Percentiles rank a stretch among this genome's conserved stretches.
These are phyloP conservation scores for Drosophila nikananu DNA, from an alignment of 1,140 invertebrate genomes.

Conservation along the genomic window DNA sequence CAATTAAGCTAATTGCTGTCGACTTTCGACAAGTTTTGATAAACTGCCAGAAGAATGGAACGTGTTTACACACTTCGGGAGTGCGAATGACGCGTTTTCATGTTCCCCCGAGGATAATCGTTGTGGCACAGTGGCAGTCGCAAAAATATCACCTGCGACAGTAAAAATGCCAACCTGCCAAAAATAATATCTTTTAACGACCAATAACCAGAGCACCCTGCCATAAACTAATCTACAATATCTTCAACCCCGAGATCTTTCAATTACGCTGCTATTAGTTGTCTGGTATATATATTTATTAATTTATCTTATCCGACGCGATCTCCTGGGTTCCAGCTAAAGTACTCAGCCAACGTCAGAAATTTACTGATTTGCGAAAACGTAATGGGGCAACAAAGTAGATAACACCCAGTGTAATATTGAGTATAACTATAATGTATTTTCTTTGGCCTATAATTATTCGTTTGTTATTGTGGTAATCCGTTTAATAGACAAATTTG, in stretches of 20 bases:
- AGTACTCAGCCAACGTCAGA: not conserved
- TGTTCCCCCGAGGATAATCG: not conserved
- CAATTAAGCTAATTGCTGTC: slow-evolving; percentile 38
- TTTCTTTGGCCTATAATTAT: not conserved
- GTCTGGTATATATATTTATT: slow-evolving; percentile 5
- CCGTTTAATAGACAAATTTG: not conserved
- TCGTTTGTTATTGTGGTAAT: not conserved
- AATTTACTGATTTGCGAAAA: slow-evolving; percentile 12
- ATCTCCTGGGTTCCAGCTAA: slow-evolving; percentile 4
- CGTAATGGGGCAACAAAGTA: not conserved
- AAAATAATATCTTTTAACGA: not conserved
- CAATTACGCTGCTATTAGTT: slow-evolving; percentile 23
- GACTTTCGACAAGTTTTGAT: slow-evolving; percentile 23
- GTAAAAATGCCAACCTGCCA: too few species aligned
- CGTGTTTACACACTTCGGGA: not conserved
- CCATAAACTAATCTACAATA: not conserved
- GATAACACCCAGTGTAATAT: not conserved
- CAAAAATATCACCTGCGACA: too few species aligned
- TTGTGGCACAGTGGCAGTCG: slow-evolving; percentile 1
- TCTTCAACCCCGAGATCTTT: not conserved
- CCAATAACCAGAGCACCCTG: not conserved
- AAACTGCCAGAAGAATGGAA: slow-evolving; percentile 20
- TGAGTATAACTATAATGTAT: not conserved
- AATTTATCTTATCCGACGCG: slow-evolving; percentile 29
- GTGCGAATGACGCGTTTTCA: slow-evolving; percentile 15